phyloP scores from a whole-genome alignment of 2,113 vertebrate genomes.

The Baryphthengus martii region DNA sequence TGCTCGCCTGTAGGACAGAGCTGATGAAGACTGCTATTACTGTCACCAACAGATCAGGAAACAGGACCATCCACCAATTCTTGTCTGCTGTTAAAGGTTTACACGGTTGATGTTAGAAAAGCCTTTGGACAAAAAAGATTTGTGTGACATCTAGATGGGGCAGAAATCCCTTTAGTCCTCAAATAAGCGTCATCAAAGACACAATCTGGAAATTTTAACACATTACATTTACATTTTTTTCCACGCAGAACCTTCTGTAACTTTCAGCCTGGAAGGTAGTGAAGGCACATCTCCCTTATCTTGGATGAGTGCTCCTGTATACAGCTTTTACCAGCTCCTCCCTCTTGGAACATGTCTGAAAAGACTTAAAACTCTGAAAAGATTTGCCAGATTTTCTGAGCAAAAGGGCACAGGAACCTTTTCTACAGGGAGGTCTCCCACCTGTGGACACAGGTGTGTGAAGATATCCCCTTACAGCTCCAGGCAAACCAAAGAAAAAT shows the following conservation, averaged over 20 bases:
- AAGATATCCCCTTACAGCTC: neutral
- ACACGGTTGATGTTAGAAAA: neutral
- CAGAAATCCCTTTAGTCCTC: neutral
- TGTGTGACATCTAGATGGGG: neutral
- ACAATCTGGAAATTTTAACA: neutral
- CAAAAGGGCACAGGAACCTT: neutral
- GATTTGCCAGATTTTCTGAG: neutral
- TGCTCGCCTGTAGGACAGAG: neutral
- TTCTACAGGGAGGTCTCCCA: neutral
- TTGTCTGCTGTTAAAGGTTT: neutral
- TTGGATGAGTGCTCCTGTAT: neutral
- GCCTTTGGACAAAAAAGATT: neutral
- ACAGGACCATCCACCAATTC: neutral
- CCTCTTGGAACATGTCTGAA: neutral
- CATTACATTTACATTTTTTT: neutral
- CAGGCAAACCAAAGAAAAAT: neutral
- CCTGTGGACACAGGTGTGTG: neutral
- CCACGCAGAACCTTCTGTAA: neutral
- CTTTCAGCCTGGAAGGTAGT: neutral
- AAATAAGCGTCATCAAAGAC: neutral
- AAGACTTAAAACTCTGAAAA: neutral
- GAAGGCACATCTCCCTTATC: neutral
- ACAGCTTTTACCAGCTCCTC: neutral
- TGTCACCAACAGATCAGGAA: neutral
- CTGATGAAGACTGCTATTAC: neutral